A percentile compares a stretch with the other conserved stretches of the same genome.
phyloP scores from a whole-genome alignment of 2,113 vertebrate species.

The Uropsilus gracilis region DNA sequence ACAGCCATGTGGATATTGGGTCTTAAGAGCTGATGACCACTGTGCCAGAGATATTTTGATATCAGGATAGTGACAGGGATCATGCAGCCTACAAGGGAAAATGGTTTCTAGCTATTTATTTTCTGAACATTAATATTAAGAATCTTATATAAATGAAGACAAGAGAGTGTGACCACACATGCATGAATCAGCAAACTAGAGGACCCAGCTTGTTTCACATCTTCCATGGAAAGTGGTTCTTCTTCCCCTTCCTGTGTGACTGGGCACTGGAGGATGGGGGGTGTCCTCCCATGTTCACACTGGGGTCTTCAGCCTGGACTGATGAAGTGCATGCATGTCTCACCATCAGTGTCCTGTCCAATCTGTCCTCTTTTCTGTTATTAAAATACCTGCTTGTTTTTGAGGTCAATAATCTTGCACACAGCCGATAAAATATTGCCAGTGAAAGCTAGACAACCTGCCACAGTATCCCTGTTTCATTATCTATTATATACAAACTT shows the following conservation, averaged over 20 bases:
- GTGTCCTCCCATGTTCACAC: background rate
- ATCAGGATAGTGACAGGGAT: background rate
- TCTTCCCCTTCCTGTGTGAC: background rate
- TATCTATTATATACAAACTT: background rate
- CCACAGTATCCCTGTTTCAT: background rate
- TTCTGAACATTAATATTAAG: background rate
- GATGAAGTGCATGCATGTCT: background rate
- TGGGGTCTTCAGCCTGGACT: background rate
- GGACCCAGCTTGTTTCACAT: background rate
- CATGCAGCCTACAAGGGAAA: background rate
- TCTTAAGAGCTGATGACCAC: background rate
- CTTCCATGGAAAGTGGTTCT: background rate
- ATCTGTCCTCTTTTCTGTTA: background rate
- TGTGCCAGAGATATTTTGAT: background rate
- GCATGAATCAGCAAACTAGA: background rate
- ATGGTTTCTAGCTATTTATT: background rate
- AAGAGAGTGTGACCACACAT: background rate
- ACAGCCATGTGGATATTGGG: background rate
- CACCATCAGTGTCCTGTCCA: background rate
- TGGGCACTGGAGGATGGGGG: background rate
- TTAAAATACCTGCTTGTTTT: background rate
- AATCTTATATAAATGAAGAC: background rate
- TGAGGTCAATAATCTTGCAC: background rate
- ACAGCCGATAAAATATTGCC: background rate
- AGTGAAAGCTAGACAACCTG: background rate